Evolutionary conservation across 1,140 invertebrate species (phyloP), one percentile per base, ranked within the genome.

Genomic region (Trichonephila inaurata): DNA sequence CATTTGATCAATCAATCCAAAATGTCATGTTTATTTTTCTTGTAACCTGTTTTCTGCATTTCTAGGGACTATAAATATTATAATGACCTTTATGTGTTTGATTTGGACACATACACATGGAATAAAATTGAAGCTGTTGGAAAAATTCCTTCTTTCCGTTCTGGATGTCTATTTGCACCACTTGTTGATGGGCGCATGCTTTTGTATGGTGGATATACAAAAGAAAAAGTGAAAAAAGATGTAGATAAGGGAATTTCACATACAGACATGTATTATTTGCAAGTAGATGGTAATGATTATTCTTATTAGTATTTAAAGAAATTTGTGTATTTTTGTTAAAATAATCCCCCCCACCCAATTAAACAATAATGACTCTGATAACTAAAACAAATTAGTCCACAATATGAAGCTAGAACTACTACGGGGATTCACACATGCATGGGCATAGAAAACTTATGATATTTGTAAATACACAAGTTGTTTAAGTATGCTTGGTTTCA

Each of bases 191-290:
- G 97, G 0, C 96, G 96, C 94, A 96, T 99, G 60, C 95, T 98
- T 24, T 96, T 99, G 64, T 98, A 98, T 96, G 98, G 98, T 16
- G 98, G 98, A 0, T 99, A 99, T 95, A 98, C 97, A 92, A 98
- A 98, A 96, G 96, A 98, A 95, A 96, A 96, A 95, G 95, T 98
- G 93, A 97, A 98, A 95, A 97, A 98, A 96, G 97, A 98, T 95
- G 96, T 97, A 3, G 98, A 99, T 95, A 97, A 97, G 81, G 98
- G 98, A 44, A 96, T 96, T 44, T 97, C 97, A 10, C 97, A 98
- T 95, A 97, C 97, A 5, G 98, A 99, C 95, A 97, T 98, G 97
- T 99, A 97, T 96, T 95, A 97, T 19, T 96, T 99, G 1, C 95
- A 95, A 33, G 97, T 96, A 92, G 97, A 97, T 91, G 97, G 97